Base-by-base conservation (phyloP, 2,113 vertebrate genomes). In the Lagopus leucura region DNA sequence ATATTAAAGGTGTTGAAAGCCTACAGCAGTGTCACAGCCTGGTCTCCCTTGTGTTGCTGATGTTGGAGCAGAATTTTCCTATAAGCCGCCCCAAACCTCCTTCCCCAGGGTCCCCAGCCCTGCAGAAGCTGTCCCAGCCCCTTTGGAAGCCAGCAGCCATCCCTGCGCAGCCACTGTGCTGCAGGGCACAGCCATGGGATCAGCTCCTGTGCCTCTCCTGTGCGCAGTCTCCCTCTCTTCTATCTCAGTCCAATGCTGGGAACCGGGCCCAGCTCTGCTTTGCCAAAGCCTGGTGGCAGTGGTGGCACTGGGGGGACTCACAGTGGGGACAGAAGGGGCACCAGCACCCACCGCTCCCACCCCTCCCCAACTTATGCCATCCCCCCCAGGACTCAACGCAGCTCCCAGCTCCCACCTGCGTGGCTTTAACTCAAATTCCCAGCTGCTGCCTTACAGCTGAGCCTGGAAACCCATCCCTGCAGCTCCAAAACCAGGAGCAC, bases 1-100 rank as follows among this genome's bases (percentile, higher is more conserved):
- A 24, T 48, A 94, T 93, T 91, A 94, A 95, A 94, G 57, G 63
- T 7, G 54, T 77, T 36, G 2, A 4, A 21, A 89, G 38, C 40
- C 71, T 43, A 65, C 11, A 1, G 30, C 13, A 0, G 13, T 32
- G 84, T 60, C 60, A 2, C 91, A 63, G 48, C 45, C 75, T 65
- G 43, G 30, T 89, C 13, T 80, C 63, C 63, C 48, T 64, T 1
- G 4, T 1, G 55, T 48, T 28, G 1, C 69, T 15, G 48, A 36
- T 13, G 69, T 60, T 6, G 2, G 17, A 40, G 36, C 1, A 10
- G 25, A 16, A 20, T 18, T 63, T 84, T 22, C 74, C 7, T 15
- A 24, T 47, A 64, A 78, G 48, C 64, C 7, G 3, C 48, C 79
- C 43, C 52, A 38, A 4, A n/a, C 24, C 36, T 52, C 38, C 25